Base-by-base conservation (phyloP, 2,888 invertebrate species). In the Lasioglossum villosulum region DNA sequence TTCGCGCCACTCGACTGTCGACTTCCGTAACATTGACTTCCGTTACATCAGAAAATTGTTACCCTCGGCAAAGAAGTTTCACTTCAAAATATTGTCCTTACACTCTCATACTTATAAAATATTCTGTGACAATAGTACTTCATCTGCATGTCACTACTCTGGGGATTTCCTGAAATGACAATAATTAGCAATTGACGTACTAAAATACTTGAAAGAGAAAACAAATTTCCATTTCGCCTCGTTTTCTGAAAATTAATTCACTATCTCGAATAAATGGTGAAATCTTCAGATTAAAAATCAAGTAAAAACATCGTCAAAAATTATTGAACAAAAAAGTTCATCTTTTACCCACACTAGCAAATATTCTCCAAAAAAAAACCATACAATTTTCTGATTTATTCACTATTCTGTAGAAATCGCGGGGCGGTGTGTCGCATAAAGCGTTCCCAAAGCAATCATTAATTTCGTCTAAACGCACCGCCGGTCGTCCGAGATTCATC, bases 381-480 rank as follows among this genome's bases (percentile, higher is more conserved):
- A 56, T 56, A 16, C 4, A 0, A 63, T 27, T 27, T 5, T 27
- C 10, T 14, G 10, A 63, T 63, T 16, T 27, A 63, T 30, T 30
- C 16, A 0, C 30, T 16, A 16, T 10, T 16, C 8, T 6, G 30
- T 30, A 2, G 16, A 16, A 30, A 63, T 16, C 56, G n/a, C 30
- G 30, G 16, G 30, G 16, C 2, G 27, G 14, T 16, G 5, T 30
- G 27, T 63, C 27, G 59, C 59, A 6, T 30, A 30, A 30, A 63
- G 30, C 30, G 63, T 30, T 63, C 63, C 63, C 63, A 63, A 63
- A 16, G 63, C 16, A 19, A 63, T 63, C 63, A 63, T 63, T 63
- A 16, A 27, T 30, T 63, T 30, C 63, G 27, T 3, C 16, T 27
- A 63, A 63, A 30, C 30, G 63, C 30, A 30, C 16, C 6, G 30